Conservation (phyloP, 2,797 vertebrate genomes). For the Otolemur crassicaudatus region DNA sequence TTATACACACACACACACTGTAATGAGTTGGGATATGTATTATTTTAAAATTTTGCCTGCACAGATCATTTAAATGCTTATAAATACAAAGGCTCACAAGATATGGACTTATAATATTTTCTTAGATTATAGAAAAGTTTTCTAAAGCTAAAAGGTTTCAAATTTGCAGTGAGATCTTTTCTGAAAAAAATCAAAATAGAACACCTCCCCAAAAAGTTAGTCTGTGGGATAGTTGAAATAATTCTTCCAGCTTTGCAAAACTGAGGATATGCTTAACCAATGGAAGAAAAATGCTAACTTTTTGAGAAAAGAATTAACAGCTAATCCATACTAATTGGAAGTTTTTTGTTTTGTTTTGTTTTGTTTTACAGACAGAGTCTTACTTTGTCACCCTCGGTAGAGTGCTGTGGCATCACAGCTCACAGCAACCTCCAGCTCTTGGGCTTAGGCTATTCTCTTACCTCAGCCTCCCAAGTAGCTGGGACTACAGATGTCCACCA, state of each 20-base stretch:
- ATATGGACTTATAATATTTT: slow-evolving; percentile 16
- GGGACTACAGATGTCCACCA: no score
- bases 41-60: slow-evolving; percentile 17
- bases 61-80: slow-evolving; percentile 23
- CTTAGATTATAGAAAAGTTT: slow-evolving; percentile 56
- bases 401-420: no score
- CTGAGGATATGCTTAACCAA: not conserved
- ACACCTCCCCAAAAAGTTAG: not conserved
- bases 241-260: slow-evolving; percentile 4
- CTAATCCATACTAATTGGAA: not conserved
- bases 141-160: slow-evolving; percentile 29
- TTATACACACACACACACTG: not conserved
- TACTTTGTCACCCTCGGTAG: no score
- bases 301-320: slow-evolving; percentile 8
- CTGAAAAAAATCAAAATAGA: slow-evolving; percentile 47
- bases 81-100: slow-evolving; percentile 10
- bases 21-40: not conserved
- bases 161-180: slow-evolving; percentile 19
- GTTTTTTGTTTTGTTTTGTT: no score
- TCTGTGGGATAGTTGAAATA: not conserved
- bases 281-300: not conserved
- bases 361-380: no score
- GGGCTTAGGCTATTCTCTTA: no score
- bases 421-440: no score
- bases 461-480: no score